phyloP scores from a whole-genome alignment of 1,140 invertebrate species.

The Pseudomyrmex sp. region DNA sequence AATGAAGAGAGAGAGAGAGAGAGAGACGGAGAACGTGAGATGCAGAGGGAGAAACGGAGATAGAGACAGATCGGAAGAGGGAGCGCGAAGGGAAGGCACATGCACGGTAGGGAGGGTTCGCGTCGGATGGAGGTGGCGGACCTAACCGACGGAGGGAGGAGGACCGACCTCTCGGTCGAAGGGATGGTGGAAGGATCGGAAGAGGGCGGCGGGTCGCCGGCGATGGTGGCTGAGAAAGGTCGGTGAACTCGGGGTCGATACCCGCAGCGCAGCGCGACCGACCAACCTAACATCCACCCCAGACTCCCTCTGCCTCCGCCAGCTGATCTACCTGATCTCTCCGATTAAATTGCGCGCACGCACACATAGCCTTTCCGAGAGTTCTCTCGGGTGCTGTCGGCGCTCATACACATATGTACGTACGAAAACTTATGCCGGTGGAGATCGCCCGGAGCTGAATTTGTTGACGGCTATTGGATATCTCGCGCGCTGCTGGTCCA shows the following conservation, averaged over 20 bases:
- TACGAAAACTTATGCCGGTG: constrained; percentile 12
- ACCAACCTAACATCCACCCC: constrained; percentile 75
- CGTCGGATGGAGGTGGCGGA: constrained; percentile 40
- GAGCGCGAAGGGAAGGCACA: constrained; percentile 12
- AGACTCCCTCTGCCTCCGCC: constrained; percentile 70
- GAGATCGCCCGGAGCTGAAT: constrained; percentile 29
- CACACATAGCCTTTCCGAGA: constrained; percentile 24
- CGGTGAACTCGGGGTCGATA: constrained; percentile 75
- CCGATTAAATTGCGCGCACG: constrained; percentile 70
- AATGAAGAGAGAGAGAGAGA: constrained; percentile 5
- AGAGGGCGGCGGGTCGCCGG: constrained; percentile 69
- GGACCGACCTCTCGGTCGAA: constrained; percentile 59
- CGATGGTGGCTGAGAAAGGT: constrained; percentile 74
- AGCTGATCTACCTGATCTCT: constrained; percentile 73
- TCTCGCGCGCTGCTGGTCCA: not conserved
- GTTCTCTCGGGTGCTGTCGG: not conserved
- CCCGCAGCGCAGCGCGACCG: constrained; percentile 65
- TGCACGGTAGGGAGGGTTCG: constrained; percentile 44
- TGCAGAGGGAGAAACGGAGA: constrained; percentile 14
- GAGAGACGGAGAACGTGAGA: constrained; percentile 37
- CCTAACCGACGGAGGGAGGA: constrained; percentile 48
- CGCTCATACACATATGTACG: not conserved
- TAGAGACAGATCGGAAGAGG: constrained; percentile 44
- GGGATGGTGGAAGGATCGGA: constrained; percentile 69
- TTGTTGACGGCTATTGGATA: constrained; percentile 28